phyloP scores from a whole-genome alignment of 1,140 invertebrate species.

The Microplitis demolitor region DNA sequence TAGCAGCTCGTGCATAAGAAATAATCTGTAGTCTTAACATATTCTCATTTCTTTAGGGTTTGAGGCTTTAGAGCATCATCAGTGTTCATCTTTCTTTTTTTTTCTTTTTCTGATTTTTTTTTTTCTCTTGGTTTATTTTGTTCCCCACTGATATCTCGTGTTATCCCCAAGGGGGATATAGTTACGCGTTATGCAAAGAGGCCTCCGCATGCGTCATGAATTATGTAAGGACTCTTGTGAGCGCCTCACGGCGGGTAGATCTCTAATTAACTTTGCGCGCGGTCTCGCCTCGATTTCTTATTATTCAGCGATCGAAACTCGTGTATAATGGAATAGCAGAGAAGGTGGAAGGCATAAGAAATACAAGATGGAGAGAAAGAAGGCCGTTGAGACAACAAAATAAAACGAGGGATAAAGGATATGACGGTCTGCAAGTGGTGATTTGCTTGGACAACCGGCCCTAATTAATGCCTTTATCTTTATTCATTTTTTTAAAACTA shows the following conservation, averaged over 20 bases:
- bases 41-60: not conserved
- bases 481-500: not conserved
- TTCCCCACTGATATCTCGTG: not conserved
- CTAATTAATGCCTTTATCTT: not conserved
- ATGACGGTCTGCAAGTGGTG: constrained; percentile 28
- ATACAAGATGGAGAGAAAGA: constrained; percentile 13
- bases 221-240: constrained; percentile 44
- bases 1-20: constrained; percentile 46
- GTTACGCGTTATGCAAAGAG: constrained; percentile 45
- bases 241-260: constrained; percentile 29
- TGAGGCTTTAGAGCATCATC: not conserved
- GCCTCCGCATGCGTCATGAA: constrained; percentile 43
- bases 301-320: not conserved
- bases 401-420: constrained; percentile 20
- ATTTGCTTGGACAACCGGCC: constrained; percentile 27
- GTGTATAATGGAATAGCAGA: constrained; percentile 31
- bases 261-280: constrained; percentile 46
- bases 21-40: constrained; percentile 40
- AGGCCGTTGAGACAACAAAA: not conserved
- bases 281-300: constrained; percentile 9
- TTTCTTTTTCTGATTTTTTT: not conserved
- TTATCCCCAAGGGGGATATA: not conserved
- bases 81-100: not conserved
- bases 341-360: constrained; percentile 16
- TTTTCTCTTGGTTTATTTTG: not conserved